These are phyloP conservation scores for Psix sp. DNA, from an alignment of 1,140 invertebrate genomes.

Conservation along the genomic window DNA sequence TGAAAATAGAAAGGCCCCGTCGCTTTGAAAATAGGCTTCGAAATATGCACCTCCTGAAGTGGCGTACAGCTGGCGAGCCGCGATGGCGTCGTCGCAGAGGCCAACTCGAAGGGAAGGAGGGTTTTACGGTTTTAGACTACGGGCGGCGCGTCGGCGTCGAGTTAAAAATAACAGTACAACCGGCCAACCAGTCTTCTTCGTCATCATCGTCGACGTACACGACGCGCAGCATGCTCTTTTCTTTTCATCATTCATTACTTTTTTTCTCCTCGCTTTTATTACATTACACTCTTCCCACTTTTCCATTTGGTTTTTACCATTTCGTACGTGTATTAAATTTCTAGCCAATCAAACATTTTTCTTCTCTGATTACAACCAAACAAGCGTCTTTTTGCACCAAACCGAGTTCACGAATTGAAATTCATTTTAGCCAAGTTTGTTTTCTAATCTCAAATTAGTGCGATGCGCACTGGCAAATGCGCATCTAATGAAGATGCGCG, in stretches of 20 bases:
- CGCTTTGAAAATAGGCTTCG: conserved; percentile 69
- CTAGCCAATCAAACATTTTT: no score
- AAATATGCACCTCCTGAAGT: conserved; percentile 62
- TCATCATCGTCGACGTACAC: conserved; percentile 40
- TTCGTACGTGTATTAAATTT: no score
- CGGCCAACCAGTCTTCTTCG: conserved; percentile 62
- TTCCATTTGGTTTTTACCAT: neutral
- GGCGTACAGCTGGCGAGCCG: conserved; percentile 51
- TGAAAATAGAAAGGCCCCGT: conserved; percentile 67
- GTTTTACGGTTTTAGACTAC: conserved; percentile 74
- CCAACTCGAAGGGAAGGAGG: conserved; percentile 52
- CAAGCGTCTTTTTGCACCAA: no score
- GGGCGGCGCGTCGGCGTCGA: conserved; percentile 73
- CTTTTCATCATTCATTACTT: conserved; percentile 7
- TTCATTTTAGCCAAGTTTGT: no score
- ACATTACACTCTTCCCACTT: neutral
- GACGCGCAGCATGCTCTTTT: conserved; percentile 24
- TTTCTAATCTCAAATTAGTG: no score
- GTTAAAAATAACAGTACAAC: conserved; percentile 77
- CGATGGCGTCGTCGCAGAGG: conserved; percentile 52
- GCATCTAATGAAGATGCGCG: no score
- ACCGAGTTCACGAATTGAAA: no score
- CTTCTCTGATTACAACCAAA: no score
- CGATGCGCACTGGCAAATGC: no score
- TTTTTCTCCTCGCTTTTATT: neutral